Evolutionary conservation across 2,797 vertebrate species (phyloP).

Genomic region (Sebastes trivittatus): DNA sequence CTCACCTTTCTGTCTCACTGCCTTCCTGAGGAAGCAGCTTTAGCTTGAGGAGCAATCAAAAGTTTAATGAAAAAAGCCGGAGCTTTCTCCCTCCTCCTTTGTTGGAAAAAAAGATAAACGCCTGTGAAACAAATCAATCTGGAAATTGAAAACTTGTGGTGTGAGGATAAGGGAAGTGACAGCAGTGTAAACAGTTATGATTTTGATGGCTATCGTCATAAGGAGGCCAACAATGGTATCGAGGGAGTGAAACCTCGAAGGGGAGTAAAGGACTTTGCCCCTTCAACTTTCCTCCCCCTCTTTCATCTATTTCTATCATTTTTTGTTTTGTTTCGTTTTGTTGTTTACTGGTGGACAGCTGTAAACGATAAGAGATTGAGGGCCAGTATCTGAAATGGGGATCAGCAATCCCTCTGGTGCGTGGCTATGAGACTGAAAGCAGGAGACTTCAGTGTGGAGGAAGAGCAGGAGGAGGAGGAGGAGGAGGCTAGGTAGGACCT

Average conservation of each 20-base stretch:
- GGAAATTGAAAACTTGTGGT: slow-evolving; percentile 76
- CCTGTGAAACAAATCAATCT: slow-evolving; percentile 79
- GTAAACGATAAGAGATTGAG: slow-evolving; percentile 86
- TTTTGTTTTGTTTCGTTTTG: slow-evolving; percentile 80
- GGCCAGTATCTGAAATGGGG: slow-evolving; percentile 84
- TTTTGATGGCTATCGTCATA: slow-evolving; percentile 76
- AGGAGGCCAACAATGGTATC: slow-evolving; percentile 49
- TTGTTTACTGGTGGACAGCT: slow-evolving; percentile 86
- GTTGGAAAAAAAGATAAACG: slow-evolving; percentile 70
- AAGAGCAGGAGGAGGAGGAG: slow-evolving; percentile 43
- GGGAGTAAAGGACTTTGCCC: slow-evolving; percentile 58
- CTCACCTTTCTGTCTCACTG: slow-evolving; percentile 48
- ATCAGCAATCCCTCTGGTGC: slow-evolving; percentile 85
- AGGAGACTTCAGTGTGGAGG: slow-evolving; percentile 63
- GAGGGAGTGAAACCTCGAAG: slow-evolving; percentile 59
- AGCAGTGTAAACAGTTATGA: slow-evolving; percentile 78
- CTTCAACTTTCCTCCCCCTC: slow-evolving; percentile 39
- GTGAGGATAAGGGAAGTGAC: slow-evolving; percentile 71
- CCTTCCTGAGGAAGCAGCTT: slow-evolving; percentile 62
- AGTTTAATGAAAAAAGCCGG: slow-evolving; percentile 69
- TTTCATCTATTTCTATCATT: slow-evolving; percentile 78
- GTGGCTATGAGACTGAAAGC: slow-evolving; percentile 79
- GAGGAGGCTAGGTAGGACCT: slow-evolving; percentile 27
- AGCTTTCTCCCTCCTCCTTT: slow-evolving; percentile 51
- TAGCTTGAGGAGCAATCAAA: slow-evolving; percentile 74